Percentiles rank a stretch among this genome's conserved stretches.
These are phyloP conservation scores for Leptopilina clavipes DNA, from an alignment of 1,140 invertebrate species.

Conservation along the genomic window DNA sequence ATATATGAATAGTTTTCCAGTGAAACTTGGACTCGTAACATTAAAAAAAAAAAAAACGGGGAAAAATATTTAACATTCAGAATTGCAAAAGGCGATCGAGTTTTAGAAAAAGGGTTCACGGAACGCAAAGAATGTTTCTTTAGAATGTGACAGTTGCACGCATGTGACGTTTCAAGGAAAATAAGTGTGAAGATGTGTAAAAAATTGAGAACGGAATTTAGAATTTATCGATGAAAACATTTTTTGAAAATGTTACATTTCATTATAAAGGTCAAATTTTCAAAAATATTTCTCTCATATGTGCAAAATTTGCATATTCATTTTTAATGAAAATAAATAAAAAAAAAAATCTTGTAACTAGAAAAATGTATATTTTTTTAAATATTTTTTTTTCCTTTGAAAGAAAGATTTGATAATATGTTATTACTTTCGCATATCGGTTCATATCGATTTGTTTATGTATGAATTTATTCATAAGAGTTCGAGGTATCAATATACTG, in stretches of 20 bases:
- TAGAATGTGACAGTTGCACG: slow-evolving; percentile 33
- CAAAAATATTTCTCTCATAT: background rate
- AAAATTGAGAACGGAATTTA: background rate
- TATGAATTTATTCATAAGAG: background rate
- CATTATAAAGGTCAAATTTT: background rate
- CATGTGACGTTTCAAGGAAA: slow-evolving; percentile 21
- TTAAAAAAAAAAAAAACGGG: background rate
- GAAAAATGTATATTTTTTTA: no score
- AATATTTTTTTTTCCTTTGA: no score
- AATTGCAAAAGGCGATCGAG: slow-evolving; percentile 8
- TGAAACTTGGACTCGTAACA: background rate
- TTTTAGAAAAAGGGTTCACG: background rate
- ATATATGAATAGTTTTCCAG: no score
- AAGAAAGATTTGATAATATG: no score
- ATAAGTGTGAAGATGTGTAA: slow-evolving; percentile 23
- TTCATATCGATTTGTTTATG: background rate
- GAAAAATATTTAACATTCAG: slow-evolving; percentile 12
- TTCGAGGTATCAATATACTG: background rate
- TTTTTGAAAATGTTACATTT: background rate
- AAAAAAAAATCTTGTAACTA: no score
- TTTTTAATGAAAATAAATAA: no score
- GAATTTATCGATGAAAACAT: background rate
- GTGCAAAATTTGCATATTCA: no score
- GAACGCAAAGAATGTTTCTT: background rate
- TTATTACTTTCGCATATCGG: background rate